Percentiles rank a stretch among this genome's conserved stretches.
Conservation (phyloP, 2,797 vertebrate species). For the Zonotrichia albicollis region DNA sequence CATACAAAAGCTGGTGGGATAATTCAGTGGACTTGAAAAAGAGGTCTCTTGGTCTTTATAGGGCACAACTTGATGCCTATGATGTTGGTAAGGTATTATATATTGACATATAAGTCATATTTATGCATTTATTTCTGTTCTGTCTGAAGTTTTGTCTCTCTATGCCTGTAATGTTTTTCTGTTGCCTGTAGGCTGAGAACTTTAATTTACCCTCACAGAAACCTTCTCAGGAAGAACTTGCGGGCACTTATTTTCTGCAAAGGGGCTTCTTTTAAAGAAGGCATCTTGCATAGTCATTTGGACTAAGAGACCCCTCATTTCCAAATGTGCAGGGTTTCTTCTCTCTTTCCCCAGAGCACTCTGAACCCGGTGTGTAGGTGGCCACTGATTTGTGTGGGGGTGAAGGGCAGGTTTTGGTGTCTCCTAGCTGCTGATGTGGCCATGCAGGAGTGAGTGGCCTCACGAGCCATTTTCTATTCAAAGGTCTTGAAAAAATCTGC, state of each 20-base stretch:
- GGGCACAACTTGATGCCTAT: not conserved
- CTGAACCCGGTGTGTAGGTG: accelerated
- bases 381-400: accelerated
- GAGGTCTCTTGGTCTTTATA: not conserved
- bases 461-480: not conserved
- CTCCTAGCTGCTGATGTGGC: not conserved
- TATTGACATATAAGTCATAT: not conserved
- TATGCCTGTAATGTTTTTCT: not conserved
- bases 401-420: not conserved
- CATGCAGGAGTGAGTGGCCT: accelerated
- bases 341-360: not conserved
- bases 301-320: not conserved
- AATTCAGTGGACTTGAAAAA: not conserved
- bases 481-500: not conserved
- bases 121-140: not conserved
- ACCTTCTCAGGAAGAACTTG: not conserved
- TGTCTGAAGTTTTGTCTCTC: not conserved
- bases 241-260: not conserved
- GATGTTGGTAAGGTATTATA: not conserved
- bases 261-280: not conserved
- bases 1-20: not conserved
- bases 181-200: not conserved
- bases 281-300: not conserved
- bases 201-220: not conserved
- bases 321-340: not conserved